These are phyloP conservation scores for Cirrhinus mrigala DNA, from an alignment of 2,797 vertebrate species.

Conservation along the genomic window DNA sequence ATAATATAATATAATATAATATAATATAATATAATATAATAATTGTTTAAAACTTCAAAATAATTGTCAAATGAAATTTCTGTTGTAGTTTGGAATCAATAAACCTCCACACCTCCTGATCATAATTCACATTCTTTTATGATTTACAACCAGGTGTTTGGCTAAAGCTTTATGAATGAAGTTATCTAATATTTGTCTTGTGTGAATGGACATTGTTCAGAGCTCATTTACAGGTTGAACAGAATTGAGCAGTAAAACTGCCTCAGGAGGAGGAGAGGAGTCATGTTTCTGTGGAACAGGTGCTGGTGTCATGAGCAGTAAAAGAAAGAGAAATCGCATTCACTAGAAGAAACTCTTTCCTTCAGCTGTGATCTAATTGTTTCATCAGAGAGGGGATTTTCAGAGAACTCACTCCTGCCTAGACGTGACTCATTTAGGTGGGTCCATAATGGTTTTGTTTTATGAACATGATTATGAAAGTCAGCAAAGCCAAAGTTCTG, in stretches of 20 bases:
- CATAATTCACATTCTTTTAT: background rate
- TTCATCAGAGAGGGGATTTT: constrained; percentile 27
- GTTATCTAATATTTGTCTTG: background rate
- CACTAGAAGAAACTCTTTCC: background rate
- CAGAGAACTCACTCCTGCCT: background rate
- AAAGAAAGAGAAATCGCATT: constrained; percentile 23
- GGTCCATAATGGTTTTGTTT: constrained; percentile 2
- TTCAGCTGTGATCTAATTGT: background rate
- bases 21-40: no score
- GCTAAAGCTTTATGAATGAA: background rate
- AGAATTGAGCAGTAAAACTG: background rate
- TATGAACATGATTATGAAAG: background rate
- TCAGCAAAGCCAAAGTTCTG: background rate
- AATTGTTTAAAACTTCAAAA: no score
- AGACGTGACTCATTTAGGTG: constrained; percentile 42
- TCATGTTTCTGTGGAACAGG: constrained; percentile 49
- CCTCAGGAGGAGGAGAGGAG: constrained; percentile 26
- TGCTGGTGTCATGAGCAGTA: constrained; percentile 27
- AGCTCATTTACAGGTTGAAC: background rate
- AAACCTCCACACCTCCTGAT: no score
- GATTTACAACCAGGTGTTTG: background rate
- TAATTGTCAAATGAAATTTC: no score
- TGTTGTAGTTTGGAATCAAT: no score
- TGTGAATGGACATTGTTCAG: background rate
- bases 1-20: no score